Conservation (phyloP, 2,113 vertebrate species). For the Phylloscopus whistleri region DNA sequence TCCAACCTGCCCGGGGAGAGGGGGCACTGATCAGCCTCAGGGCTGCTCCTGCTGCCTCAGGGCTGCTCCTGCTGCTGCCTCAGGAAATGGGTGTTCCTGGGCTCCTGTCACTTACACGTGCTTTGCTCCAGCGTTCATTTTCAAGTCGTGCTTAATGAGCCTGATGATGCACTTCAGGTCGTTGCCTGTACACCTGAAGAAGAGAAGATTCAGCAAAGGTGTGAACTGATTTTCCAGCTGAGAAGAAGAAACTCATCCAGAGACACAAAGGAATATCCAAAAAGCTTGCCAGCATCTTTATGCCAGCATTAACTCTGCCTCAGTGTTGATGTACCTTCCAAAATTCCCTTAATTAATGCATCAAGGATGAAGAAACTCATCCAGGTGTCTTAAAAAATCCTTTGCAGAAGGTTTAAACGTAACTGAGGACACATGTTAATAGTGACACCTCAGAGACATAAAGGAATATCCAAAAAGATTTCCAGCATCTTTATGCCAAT, state of each 20-base stretch:
- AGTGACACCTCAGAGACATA: neutral
- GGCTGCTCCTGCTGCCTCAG: neutral
- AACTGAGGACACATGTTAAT: neutral
- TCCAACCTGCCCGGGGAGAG: constrained; percentile 78
- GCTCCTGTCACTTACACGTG: constrained; percentile 83
- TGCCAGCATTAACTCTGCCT: neutral
- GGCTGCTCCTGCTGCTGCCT: neutral
- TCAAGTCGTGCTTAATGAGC: constrained; percentile 95
- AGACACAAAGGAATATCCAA: neutral
- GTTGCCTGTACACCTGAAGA: constrained; percentile 87
- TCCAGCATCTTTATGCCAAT: neutral
- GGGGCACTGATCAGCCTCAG: neutral
- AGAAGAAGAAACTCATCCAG: neutral
- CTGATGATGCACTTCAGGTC: constrained; percentile 95
- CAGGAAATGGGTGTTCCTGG: accelerated
- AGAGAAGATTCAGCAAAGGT: neutral
- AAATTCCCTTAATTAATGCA: neutral
- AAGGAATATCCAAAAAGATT: neutral
- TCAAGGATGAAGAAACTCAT: neutral
- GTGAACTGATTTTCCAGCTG: neutral
- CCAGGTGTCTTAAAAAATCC: neutral
- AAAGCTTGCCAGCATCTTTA: neutral
- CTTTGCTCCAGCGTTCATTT: constrained; percentile 97
- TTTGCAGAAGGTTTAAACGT: neutral
- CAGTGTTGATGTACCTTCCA: neutral